Conservation (phyloP, 2,888 invertebrate genomes). For the Sphinx pinastri region DNA sequence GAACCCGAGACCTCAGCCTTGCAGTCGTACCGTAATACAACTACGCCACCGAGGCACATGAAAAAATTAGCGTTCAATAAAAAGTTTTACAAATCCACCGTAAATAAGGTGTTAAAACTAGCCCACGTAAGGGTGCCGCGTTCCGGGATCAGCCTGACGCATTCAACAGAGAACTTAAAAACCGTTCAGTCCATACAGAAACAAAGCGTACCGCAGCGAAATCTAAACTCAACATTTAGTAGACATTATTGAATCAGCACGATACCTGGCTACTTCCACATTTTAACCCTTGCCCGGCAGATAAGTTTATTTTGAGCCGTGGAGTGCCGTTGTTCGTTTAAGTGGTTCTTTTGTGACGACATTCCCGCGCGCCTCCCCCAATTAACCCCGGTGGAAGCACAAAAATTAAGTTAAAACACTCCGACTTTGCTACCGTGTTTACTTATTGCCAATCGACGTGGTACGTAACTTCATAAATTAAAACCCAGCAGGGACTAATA, state of each 20-base stretch:
- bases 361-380: constrained; percentile 75
- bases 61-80: too few species aligned
- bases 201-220: constrained; percentile 1
- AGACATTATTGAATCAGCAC: constrained; percentile 65
- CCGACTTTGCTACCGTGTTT: constrained; percentile 73
- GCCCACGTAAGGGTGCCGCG: too few species aligned
- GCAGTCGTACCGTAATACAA: too few species aligned
- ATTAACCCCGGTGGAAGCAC: constrained; percentile 77
- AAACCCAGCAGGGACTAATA: constrained; percentile 59
- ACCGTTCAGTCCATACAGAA: background rate
- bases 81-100: background rate
- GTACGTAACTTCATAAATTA: constrained; percentile 72
- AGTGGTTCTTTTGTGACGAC: constrained; percentile 83
- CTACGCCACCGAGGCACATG: too few species aligned
- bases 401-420: constrained; percentile 84
- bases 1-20: too few species aligned
- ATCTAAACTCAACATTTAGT: constrained; percentile 12
- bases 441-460: constrained; percentile 75
- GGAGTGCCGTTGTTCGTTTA: constrained; percentile 74
- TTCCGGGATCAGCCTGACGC: too few species aligned
- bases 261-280: constrained; percentile 74
- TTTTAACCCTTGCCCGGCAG: constrained; percentile 82
- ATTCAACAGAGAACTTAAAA: too few species aligned
- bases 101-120: too few species aligned
- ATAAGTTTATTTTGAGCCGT: constrained; percentile 83